These are phyloP conservation scores for Anarrhichthys ocellatus DNA, from an alignment of 2,113 vertebrate species.

Conservation along the genomic window DNA sequence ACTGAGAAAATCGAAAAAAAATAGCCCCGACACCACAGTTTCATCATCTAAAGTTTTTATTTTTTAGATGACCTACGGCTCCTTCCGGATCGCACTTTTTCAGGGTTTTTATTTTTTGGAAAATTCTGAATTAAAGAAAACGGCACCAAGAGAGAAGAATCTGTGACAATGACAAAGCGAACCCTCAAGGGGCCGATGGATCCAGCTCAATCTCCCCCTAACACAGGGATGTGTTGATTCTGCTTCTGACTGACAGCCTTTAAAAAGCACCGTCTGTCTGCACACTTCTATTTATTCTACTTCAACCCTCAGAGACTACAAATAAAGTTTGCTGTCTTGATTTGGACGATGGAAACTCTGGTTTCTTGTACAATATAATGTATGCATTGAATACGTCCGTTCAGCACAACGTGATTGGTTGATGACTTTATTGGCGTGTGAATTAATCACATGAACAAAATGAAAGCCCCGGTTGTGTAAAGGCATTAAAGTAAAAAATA, in stretches of 20 bases:
- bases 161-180: not conserved
- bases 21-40: not conserved
- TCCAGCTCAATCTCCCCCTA: not conserved
- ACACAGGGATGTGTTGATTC: not conserved
- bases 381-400: too few species aligned
- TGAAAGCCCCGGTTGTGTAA: too few species aligned
- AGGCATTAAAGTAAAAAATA: not conserved
- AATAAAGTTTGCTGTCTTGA: too few species aligned
- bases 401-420: too few species aligned
- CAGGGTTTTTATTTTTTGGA: not conserved
- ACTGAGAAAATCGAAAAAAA: not conserved
- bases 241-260: slow-evolving; percentile 33
- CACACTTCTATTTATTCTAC: slow-evolving; percentile 1
- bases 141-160: slow-evolving; percentile 2
- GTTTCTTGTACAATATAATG: too few species aligned
- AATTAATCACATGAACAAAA: too few species aligned
- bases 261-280: slow-evolving; percentile 15
- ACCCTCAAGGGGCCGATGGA: not conserved
- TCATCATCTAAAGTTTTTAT: not conserved
- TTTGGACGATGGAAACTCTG: too few species aligned
- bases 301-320: slow-evolving; percentile 2
- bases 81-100: not conserved
- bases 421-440: too few species aligned
- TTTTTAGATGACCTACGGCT: not conserved
- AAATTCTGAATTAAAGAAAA: not conserved